These are phyloP conservation scores for Bombus ignitus DNA, from an alignment of 1,140 invertebrate genomes.

Conservation along the genomic window DNA sequence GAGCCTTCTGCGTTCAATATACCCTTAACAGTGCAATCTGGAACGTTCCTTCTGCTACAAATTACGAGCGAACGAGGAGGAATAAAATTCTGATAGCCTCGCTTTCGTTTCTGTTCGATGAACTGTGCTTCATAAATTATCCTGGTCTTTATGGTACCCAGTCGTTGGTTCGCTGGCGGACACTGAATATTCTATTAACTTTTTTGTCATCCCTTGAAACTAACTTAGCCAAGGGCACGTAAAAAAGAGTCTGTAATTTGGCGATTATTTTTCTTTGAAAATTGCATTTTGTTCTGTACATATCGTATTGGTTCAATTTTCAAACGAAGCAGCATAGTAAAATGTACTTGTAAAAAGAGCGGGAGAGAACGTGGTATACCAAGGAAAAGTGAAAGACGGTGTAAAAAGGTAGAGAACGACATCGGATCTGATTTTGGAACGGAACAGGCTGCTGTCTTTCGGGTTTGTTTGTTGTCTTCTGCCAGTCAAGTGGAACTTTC, in stretches of 20 bases:
- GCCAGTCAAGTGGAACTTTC: conserved; percentile 70
- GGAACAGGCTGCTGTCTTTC: neutral
- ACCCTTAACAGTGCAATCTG: neutral
- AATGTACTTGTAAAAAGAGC: too few relatives aligned
- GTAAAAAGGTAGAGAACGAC: conserved; percentile 1
- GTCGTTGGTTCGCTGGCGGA: neutral
- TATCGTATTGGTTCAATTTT: neutral
- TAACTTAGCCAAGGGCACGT: too few relatives aligned
- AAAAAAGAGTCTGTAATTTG: too few relatives aligned
- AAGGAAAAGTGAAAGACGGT: neutral
- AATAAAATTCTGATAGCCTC: conserved; percentile 4
- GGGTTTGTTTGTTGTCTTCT: conserved; percentile 48
- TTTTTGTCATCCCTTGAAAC: conserved; percentile 13
- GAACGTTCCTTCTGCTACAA: neutral
- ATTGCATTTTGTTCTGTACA: neutral
- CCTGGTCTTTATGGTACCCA: neutral
- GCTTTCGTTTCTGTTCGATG: conserved; percentile 14
- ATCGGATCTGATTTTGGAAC: neutral
- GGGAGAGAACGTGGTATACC: rapidly evolving
- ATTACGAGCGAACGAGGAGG: neutral
- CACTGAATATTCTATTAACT: conserved; percentile 31
- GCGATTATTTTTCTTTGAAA: neutral
- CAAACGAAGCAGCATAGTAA: too few relatives aligned
- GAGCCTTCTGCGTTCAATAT: neutral
- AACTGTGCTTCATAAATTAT: conserved; percentile 11